A percentile compares a stretch with the other conserved stretches of the same genome.
Conservation (phyloP, 2,888 invertebrate species). For the Bursaphelenchus okinawaensis region DNA sequence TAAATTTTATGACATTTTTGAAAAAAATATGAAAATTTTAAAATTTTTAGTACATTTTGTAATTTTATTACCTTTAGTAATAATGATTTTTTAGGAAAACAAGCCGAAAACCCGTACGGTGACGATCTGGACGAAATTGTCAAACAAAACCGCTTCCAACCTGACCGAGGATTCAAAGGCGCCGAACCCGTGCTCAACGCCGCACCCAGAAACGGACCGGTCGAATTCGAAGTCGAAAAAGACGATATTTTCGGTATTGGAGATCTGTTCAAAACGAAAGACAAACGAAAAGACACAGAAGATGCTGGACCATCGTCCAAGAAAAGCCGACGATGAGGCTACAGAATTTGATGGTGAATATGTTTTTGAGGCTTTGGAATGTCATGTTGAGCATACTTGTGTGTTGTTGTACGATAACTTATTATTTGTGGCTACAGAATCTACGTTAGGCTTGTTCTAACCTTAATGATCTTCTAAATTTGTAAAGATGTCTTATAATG, state of each 20-base stretch:
- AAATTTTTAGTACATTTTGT: neutral
- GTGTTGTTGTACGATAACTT: no score
- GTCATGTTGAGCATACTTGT: no score
- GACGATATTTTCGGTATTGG: slow-evolving; percentile 95
- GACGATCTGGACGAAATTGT: slow-evolving; percentile 82
- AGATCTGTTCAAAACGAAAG: slow-evolving; percentile 94
- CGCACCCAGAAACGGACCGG: slow-evolving; percentile 76
- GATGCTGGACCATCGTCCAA: slow-evolving; percentile 13
- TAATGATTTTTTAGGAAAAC: slow-evolving; percentile 58
- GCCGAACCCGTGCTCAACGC: slow-evolving; percentile 64
- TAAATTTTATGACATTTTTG: slow-evolving; percentile 2
- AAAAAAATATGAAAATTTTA: neutral
- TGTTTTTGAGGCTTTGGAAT: no score
- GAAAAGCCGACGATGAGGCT: slow-evolving; percentile 12
- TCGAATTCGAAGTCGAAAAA: slow-evolving; percentile 74
- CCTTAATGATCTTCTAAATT: no score
- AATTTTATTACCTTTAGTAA: neutral
- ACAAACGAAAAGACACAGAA: slow-evolving; percentile 62
- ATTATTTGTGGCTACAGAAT: no score
- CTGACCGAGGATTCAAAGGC: slow-evolving; percentile 92
- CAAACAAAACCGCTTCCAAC: slow-evolving; percentile 87
- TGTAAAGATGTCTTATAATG: no score
- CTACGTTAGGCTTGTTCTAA: no score
- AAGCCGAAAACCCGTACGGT: slow-evolving; percentile 83
- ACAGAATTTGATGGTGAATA: no score